phyloP scores from a whole-genome alignment of 2,888 invertebrate species.

The Cheilosia soror region DNA sequence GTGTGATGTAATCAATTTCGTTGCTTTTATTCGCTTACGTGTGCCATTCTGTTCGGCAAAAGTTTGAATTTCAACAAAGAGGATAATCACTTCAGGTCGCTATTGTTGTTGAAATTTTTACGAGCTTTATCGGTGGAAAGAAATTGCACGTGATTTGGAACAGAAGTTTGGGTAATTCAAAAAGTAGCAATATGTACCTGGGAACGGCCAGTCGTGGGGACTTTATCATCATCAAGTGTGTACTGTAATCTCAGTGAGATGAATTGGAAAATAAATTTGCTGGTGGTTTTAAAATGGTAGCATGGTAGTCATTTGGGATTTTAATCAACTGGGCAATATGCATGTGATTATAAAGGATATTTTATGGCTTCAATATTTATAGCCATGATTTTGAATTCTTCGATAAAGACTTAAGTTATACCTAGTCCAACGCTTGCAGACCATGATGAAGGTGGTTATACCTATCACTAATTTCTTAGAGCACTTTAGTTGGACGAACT shows the following conservation, averaged over 20 bases:
- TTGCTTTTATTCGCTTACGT: constrained; percentile 4
- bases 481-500: too few species aligned
- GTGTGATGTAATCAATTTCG: constrained; percentile 71
- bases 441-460: too few species aligned
- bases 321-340: too few species aligned
- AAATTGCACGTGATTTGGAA: constrained; percentile 52
- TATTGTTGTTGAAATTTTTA: constrained; percentile 42
- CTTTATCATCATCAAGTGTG: constrained; percentile 21
- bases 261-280: constrained; percentile 29
- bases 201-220: background rate
- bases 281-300: constrained; percentile 4
- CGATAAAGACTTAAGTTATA: too few species aligned
- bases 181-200: background rate
- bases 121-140: background rate
- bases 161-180: background rate
- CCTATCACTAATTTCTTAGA: too few species aligned
- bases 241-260: constrained; percentile 12
- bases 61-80: constrained; percentile 60
- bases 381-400: too few species aligned
- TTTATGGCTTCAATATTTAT: too few species aligned
- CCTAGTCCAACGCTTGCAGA: too few species aligned
- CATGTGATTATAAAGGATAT: too few species aligned
- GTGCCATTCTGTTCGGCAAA: background rate
- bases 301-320: too few species aligned
- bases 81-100: constrained; percentile 54